These are phyloP conservation scores for Drosophila mercatorum DNA, from an alignment of 2,888 invertebrate species.

Conservation along the genomic window DNA sequence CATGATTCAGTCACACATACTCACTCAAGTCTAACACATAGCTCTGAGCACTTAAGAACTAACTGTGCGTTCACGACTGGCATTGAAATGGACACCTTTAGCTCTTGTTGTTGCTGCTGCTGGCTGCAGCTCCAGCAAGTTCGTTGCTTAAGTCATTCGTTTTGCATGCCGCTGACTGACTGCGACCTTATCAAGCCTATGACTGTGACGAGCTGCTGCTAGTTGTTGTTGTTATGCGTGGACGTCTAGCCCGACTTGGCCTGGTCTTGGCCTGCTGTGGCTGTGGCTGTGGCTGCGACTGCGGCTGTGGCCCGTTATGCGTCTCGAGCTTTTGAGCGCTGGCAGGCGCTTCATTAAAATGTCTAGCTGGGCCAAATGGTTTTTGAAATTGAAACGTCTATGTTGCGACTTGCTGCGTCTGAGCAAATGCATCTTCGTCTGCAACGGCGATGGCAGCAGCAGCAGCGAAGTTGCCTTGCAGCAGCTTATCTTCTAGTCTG, in stretches of 20 bases:
- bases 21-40: not conserved
- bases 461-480: slow-evolving; percentile 18
- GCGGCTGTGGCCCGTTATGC: slow-evolving; percentile 37
- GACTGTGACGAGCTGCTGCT: slow-evolving; percentile 49
- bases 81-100: slow-evolving; percentile 52
- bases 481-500: slow-evolving; percentile 69
- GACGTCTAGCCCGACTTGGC: slow-evolving; percentile 50
- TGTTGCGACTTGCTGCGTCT: slow-evolving; percentile 51
- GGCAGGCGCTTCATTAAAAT: slow-evolving; percentile 76
- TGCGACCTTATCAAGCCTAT: slow-evolving; percentile 56
- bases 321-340: slow-evolving; percentile 37
- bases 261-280: slow-evolving; percentile 29
- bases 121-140: slow-evolving; percentile 45
- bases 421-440: slow-evolving; percentile 72
- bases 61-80: slow-evolving; percentile 41
- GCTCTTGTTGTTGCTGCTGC: slow-evolving; percentile 13
- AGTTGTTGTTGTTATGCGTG: slow-evolving; percentile 54
- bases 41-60: slow-evolving; percentile 22
- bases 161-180: slow-evolving; percentile 49
- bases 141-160: slow-evolving; percentile 76
- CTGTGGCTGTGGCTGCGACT: slow-evolving; percentile 20
- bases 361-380: slow-evolving; percentile 75
- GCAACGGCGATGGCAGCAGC: slow-evolving; percentile 6
- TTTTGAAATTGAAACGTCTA: slow-evolving; percentile 79
- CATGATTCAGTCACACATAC: slow-evolving; percentile 2